Percentiles rank a stretch among this genome's conserved stretches.
Conservation (phyloP, 2,888 invertebrate genomes). For the Amiota mariae region DNA sequence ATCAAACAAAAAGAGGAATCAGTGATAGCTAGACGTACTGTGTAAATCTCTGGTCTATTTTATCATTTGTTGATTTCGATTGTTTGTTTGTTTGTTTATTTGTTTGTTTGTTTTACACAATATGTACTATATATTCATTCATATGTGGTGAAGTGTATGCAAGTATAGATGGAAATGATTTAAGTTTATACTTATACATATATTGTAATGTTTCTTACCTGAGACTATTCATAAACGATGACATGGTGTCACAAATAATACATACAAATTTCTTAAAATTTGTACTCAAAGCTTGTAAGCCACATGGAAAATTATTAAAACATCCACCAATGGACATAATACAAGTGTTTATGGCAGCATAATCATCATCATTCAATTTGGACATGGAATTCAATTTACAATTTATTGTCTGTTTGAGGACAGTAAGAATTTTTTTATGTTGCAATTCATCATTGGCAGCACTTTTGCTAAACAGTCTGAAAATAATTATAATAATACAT, state of each 20-base stretch:
- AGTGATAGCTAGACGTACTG: too few species aligned
- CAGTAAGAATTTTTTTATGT: constrained; percentile 48
- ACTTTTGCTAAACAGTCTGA: constrained; percentile 50
- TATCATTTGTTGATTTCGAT: too few species aligned
- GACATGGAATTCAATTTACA: constrained; percentile 46
- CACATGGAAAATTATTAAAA: constrained; percentile 70
- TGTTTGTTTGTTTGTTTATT: neutral
- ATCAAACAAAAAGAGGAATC: too few species aligned
- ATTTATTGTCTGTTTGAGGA: constrained; percentile 53
- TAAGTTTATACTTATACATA: too few species aligned
- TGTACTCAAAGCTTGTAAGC: constrained; percentile 60
- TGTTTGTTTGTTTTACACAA: neutral
- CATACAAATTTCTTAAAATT: constrained; percentile 55
- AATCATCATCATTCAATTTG: constrained; percentile 43
- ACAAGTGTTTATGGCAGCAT: constrained; percentile 51
- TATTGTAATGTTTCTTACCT: constrained; percentile 58
- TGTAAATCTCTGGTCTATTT: too few species aligned
- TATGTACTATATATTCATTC: too few species aligned
- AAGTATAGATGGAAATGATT: too few species aligned
- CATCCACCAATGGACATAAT: constrained; percentile 66
- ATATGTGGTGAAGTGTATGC: too few species aligned
- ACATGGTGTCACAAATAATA: constrained; percentile 59
- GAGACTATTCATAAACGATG: constrained; percentile 59
- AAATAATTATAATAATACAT: too few species aligned
- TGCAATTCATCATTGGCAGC: constrained; percentile 31